Conservation (phyloP, 2,113 vertebrate genomes). For the Arenaria interpres region DNA sequence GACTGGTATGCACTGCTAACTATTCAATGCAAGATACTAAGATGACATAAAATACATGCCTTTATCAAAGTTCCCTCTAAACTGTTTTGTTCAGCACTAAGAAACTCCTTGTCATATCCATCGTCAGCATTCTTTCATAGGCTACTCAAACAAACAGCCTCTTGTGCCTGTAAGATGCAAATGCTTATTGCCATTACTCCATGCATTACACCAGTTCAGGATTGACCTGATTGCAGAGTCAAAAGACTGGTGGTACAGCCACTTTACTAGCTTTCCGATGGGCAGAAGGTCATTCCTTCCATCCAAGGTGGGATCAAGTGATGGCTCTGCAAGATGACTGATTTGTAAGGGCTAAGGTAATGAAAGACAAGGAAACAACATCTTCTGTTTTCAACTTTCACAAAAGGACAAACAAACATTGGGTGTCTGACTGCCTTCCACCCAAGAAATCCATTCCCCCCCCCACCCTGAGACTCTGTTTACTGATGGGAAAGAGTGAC, state of each 20-base stretch:
- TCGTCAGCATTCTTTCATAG: background rate
- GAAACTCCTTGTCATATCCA: background rate
- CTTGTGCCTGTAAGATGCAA: background rate
- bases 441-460: background rate
- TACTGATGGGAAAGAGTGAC: background rate
- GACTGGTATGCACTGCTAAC: background rate
- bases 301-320: background rate
- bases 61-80: background rate
- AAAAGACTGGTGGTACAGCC: background rate
- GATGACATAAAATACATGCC: background rate
- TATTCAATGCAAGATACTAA: background rate
- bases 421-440: background rate
- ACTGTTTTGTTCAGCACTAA: background rate
- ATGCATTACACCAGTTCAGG: background rate
- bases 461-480: background rate
- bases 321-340: background rate
- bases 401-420: background rate
- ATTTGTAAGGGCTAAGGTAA: background rate
- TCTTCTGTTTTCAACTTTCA: background rate
- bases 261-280: background rate
- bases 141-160: background rate
- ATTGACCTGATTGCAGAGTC: rapidly evolving
- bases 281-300: background rate
- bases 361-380: background rate
- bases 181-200: background rate